Evolutionary conservation across 64 coral and sea anemone genomes (phyloP).

Genomic region (Cladopsammia gracilis): DNA sequence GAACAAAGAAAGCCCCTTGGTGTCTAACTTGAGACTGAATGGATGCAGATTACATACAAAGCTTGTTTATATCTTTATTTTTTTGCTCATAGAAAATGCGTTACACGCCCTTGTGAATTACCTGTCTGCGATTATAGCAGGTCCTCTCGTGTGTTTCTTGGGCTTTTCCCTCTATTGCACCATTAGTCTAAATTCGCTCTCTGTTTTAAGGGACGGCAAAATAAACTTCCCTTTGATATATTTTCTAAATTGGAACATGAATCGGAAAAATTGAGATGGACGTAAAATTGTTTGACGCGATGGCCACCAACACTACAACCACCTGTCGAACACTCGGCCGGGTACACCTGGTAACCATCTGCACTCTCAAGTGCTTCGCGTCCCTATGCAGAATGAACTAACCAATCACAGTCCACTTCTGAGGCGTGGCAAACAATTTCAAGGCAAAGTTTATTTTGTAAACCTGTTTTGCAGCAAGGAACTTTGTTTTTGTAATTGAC

Average conservation of each 20-base stretch:
- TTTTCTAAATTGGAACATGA: neutral
- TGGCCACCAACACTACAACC: slow-evolving; percentile 8
- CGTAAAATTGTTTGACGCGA: neutral
- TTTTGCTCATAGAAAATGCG: too few relatives aligned
- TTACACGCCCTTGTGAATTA: too few relatives aligned
- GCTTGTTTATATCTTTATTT: too few relatives aligned
- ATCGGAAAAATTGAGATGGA: neutral
- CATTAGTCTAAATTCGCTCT: neutral
- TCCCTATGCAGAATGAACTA: neutral
- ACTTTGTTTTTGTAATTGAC: neutral
- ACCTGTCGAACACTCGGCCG: neutral
- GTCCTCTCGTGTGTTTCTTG: too few relatives aligned
- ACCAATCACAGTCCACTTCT: neutral
- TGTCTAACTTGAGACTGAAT: too few relatives aligned
- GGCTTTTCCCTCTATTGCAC: neutral
- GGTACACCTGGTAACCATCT: neutral
- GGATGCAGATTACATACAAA: too few relatives aligned
- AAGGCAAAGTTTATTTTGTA: neutral
- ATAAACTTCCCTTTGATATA: neutral
- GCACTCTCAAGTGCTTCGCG: slow-evolving; percentile 3
- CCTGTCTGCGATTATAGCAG: too few relatives aligned
- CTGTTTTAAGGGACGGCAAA: neutral
- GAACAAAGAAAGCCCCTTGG: too few relatives aligned
- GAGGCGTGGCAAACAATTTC: slow-evolving; percentile 1
- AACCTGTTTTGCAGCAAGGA: neutral